Evolutionary conservation across 2,113 vertebrate species (phyloP).

Genomic region (Spea bombifrons): DNA sequence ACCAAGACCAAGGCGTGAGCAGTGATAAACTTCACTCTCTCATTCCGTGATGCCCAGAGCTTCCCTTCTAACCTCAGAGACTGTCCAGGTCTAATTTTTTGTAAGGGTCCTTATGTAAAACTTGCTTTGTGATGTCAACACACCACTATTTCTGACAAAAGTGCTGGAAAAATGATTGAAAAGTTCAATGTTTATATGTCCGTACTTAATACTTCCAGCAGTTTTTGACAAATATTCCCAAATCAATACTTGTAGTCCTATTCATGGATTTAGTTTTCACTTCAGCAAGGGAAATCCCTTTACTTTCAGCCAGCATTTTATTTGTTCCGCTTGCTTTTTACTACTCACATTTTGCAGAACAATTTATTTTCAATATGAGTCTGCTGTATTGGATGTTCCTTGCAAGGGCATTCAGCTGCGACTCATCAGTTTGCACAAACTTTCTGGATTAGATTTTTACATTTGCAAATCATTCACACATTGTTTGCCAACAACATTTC

Average conservation of each 20-base stretch:
- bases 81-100: too few relatives aligned
- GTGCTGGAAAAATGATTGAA: background rate
- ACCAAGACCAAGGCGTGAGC: too few relatives aligned
- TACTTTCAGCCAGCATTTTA: slow-evolving; percentile 19
- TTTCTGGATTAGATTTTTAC: background rate
- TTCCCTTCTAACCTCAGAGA: too few relatives aligned
- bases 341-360: slow-evolving; percentile 22
- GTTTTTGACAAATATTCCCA: slow-evolving; percentile 10
- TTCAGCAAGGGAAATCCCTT: slow-evolving; percentile 35
- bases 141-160: background rate
- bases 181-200: background rate
- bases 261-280: slow-evolving; percentile 23
- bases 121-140: too few relatives aligned
- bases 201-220: background rate
- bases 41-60: too few relatives aligned
- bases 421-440: slow-evolving; percentile 30
- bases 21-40: too few relatives aligned
- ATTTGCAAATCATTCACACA: background rate
- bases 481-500: background rate
- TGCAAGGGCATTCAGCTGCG: slow-evolving; percentile 16
- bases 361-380: slow-evolving; percentile 34
- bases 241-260: slow-evolving; percentile 27
- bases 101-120: too few relatives aligned
- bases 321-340: slow-evolving; percentile 33
- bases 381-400: slow-evolving; percentile 14